A percentile compares a stretch with the other conserved stretches of the same genome.
Conservation (phyloP, 2,797 vertebrate species). For the Neopelma chrysocephalum region DNA sequence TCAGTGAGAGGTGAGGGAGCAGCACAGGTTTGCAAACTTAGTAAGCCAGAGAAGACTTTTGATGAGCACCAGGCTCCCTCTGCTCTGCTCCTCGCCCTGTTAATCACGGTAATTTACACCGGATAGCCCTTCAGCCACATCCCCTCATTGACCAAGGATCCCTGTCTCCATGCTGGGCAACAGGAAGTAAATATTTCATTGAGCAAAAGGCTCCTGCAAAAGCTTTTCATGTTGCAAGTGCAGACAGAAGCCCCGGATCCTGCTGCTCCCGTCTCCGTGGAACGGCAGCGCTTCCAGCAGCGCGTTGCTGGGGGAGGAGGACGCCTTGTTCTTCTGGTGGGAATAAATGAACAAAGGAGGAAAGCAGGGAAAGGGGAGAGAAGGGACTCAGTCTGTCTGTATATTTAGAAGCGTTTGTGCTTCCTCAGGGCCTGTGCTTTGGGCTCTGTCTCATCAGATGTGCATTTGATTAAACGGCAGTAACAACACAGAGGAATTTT, state of each 20-base stretch:
- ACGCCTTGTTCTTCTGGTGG: slow-evolving; percentile 30
- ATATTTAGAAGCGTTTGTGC: slow-evolving; percentile 55
- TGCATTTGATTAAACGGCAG: not conserved
- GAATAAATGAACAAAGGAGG: slow-evolving; percentile 34
- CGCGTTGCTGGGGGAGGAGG: not conserved
- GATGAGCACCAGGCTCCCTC: not conserved
- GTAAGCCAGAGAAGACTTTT: not conserved
- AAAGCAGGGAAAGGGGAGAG: not conserved
- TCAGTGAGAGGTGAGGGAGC: not conserved
- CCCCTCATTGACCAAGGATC: not conserved
- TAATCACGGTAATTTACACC: not conserved
- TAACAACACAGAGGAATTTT: not conserved
- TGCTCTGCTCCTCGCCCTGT: not conserved
- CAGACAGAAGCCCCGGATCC: not conserved
- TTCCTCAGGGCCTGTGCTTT: not conserved
- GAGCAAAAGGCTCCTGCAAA: slow-evolving; percentile 17
- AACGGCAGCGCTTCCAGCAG: slow-evolving; percentile 32
- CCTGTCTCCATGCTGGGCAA: not conserved
- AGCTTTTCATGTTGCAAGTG: not conserved
- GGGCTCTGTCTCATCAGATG: not conserved
- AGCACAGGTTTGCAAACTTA: not conserved
- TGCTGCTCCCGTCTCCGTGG: slow-evolving; percentile 1
- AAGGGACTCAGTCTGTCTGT: not conserved
- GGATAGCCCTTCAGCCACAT: not conserved
- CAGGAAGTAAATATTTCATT: slow-evolving; percentile 32